These are phyloP conservation scores for Meda fulgida DNA, from an alignment of 2,797 vertebrate genomes.

Conservation along the genomic window DNA sequence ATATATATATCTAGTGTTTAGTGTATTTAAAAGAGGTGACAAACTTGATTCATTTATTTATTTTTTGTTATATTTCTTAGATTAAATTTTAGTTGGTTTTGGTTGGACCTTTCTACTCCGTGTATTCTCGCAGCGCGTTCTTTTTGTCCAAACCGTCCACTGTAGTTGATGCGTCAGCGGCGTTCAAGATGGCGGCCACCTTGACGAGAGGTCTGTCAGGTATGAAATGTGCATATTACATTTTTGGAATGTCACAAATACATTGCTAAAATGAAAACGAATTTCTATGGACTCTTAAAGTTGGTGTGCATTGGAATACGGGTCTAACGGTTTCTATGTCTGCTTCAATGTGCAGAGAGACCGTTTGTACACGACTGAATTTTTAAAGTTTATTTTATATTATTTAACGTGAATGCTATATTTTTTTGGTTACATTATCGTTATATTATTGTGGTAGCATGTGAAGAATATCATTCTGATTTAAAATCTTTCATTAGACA, in stretches of 20 bases:
- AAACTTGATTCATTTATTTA: neutral
- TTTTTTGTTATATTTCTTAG: neutral
- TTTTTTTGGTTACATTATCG: neutral
- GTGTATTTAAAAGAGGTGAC: neutral
- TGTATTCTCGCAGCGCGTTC: neutral
- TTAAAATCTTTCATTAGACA: neutral
- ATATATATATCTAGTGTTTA: too few relatives aligned
- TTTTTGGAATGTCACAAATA: neutral
- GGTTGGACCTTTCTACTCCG: neutral
- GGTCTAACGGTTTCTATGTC: neutral
- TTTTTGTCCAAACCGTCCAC: slow-evolving; percentile 60
- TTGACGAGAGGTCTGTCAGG: slow-evolving; percentile 71
- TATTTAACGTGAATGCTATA: neutral
- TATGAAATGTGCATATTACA: slow-evolving; percentile 54
- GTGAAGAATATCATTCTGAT: neutral
- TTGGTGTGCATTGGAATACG: neutral
- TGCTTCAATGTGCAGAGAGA: neutral
- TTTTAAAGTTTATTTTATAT: neutral
- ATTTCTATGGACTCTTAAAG: neutral
- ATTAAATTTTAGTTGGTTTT: neutral
- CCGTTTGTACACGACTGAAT: too few relatives aligned
- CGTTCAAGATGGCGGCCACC: slow-evolving; percentile 75
- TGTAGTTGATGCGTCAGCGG: slow-evolving; percentile 53
- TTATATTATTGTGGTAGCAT: neutral
- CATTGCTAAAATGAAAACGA: too few relatives aligned